Conservation (phyloP, 2,113 vertebrate species). For the Poecile atricapillus region DNA sequence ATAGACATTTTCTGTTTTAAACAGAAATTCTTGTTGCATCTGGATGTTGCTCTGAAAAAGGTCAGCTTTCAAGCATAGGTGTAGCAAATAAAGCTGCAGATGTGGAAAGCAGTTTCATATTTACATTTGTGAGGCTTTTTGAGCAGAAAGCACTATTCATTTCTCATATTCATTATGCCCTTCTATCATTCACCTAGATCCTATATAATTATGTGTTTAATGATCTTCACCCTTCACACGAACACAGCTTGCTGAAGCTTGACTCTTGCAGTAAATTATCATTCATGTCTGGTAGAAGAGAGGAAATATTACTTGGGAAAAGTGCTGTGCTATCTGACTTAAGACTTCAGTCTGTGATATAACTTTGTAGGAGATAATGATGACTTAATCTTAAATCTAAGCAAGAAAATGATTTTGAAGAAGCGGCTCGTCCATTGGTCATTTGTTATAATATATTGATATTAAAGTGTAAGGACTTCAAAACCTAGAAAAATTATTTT, state of each 20-base stretch:
- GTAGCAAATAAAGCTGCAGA: background rate
- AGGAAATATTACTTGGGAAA: background rate
- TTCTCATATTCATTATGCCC: slow-evolving; percentile 44
- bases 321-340: background rate
- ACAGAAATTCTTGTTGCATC: background rate
- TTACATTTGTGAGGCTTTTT: background rate
- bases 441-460: background rate
- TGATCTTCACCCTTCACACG: slow-evolving; percentile 62
- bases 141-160: slow-evolving; percentile 7
- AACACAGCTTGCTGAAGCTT: slow-evolving; percentile 9
- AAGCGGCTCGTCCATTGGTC: background rate
- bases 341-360: background rate
- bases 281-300: background rate
- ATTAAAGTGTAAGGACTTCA: background rate
- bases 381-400: background rate
- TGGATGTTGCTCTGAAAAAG: background rate
- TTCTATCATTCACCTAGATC: slow-evolving; percentile 39
- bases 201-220: slow-evolving; percentile 54
- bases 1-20: background rate
- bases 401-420: background rate
- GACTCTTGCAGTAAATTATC: slow-evolving; percentile 30
- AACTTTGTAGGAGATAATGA: background rate
- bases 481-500: background rate
- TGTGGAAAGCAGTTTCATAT: background rate
- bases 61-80: background rate